A percentile compares a stretch with the other conserved stretches of the same genome.
phyloP scores from a whole-genome alignment of 2,888 invertebrate species.

The Patella pellucida region DNA sequence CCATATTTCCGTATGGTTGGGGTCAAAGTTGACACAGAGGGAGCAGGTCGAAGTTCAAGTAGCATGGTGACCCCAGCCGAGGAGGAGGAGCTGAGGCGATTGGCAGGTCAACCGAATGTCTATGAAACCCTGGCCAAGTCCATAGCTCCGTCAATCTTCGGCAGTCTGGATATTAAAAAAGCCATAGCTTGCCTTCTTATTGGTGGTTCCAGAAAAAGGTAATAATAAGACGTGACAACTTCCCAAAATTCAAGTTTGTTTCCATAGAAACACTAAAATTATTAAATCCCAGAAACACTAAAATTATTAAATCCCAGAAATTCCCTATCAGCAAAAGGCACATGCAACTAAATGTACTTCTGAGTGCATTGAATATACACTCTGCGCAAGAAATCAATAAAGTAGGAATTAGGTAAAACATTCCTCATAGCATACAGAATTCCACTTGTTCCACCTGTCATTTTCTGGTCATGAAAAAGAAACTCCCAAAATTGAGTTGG shows the following conservation, averaged over 20 bases:
- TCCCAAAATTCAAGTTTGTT: too few relatives aligned
- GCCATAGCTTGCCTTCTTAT: conserved; percentile 95
- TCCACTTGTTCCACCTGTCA: too few relatives aligned
- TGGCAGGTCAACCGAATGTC: conserved; percentile 88
- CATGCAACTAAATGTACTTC: too few relatives aligned
- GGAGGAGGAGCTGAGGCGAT: conserved; percentile 85
- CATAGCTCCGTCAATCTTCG: conserved; percentile 97
- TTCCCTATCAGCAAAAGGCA: too few relatives aligned
- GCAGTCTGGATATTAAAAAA: conserved; percentile 94
- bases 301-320: too few relatives aligned
- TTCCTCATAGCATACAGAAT: too few relatives aligned
- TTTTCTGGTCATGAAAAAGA: too few relatives aligned
- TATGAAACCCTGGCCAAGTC: conserved; percentile 90
- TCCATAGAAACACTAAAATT: too few relatives aligned
- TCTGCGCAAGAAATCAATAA: too few relatives aligned
- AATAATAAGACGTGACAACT: neutral
- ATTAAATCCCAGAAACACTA: neutral
- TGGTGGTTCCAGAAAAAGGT: conserved; percentile 82
- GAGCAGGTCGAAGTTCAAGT: conserved; percentile 64
- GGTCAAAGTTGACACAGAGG: conserved; percentile 83
- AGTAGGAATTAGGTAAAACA: too few relatives aligned
- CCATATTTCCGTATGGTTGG: conserved; percentile 97
- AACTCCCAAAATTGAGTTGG: too few relatives aligned
- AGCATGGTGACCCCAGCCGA: conserved; percentile 72
- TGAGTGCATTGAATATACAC: too few relatives aligned